A percentile compares a stretch with the other conserved stretches of the same genome.
Evolutionary conservation across 2,113 vertebrate genomes (phyloP).

Genomic region (Pan troglodytes): NHGRI_mPanTro3-v2.1_pri NC_072404.2:147992501-147993000

Average conservation of each 20-base stretch:
- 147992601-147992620: not conserved
- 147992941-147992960: not conserved
- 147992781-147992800: not conserved
- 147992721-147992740: not conserved
- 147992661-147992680: not conserved
- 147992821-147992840: conserved; percentile 15
- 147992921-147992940: not conserved
- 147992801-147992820: conserved; percentile 10
- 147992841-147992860: not conserved
- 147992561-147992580: not conserved
- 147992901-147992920: not conserved
- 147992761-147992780: not conserved
- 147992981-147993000: not conserved
- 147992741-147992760: not conserved
- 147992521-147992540: not conserved
- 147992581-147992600: not conserved
- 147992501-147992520: not conserved
- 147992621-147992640: not conserved
- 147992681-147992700: not conserved
- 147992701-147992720: not conserved
- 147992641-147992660: too few species aligned
- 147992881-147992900: not conserved
- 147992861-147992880: not conserved
- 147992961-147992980: not conserved
- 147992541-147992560: not conserved